These are phyloP conservation scores for Pipistrellus pygmaeus DNA, from an alignment of 2,797 vertebrate species.

Conservation along the genomic window DNA sequence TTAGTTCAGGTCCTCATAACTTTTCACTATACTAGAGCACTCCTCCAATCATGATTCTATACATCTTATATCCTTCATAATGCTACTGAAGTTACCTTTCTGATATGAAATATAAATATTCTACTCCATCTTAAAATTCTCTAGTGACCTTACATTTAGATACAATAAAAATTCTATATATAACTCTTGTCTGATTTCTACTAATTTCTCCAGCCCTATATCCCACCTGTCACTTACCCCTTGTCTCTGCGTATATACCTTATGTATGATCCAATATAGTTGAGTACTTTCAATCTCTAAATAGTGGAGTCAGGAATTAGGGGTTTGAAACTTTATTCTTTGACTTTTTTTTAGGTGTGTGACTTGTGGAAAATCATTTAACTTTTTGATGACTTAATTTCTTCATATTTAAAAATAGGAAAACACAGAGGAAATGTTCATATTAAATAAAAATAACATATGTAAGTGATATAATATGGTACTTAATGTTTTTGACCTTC, in stretches of 20 bases:
- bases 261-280: background rate
- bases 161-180: background rate
- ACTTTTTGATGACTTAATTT: background rate
- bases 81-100: background rate
- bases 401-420: background rate
- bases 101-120: background rate
- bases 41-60: background rate
- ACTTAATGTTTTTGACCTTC: background rate
- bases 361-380: background rate
- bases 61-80: background rate
- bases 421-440: background rate
- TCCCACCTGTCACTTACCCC: background rate
- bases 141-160: background rate
- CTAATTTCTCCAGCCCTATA: background rate
- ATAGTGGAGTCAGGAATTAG: background rate
- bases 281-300: background rate
- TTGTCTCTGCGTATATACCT: background rate
- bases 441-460: background rate
- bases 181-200: background rate
- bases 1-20: background rate
- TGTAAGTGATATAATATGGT: background rate
- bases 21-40: background rate
- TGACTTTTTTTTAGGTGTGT: background rate
- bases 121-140: background rate
- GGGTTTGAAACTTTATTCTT: background rate